phyloP scores from a whole-genome alignment of 37 sponge, comb jelly and placozoan species.

The Halisarca cf. caerulea region DNA sequence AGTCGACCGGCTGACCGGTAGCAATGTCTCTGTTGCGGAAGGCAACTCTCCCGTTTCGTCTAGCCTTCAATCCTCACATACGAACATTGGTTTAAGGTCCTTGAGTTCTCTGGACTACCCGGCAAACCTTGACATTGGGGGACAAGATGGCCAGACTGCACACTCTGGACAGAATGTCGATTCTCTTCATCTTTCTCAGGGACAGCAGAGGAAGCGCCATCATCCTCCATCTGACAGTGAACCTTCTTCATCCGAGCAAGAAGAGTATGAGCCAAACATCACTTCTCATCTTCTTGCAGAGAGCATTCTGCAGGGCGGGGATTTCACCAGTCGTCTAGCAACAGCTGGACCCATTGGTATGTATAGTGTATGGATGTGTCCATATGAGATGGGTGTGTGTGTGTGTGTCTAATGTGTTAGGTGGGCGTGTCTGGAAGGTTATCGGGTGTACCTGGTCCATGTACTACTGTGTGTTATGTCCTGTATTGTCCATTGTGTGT shows the following conservation, averaged over 20 bases:
- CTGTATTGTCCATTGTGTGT: no score
- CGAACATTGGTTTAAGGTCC: not conserved
- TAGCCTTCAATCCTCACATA: not conserved
- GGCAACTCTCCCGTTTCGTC: not conserved
- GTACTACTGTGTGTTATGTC: no score
- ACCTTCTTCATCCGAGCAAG: constrained; percentile 16
- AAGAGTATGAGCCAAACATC: constrained; percentile 44
- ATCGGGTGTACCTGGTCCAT: no score
- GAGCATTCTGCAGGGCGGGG: constrained; percentile 47
- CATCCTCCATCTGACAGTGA: not conserved
- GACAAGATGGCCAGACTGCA: not conserved
- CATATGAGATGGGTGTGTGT: no score
- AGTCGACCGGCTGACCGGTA: not conserved
- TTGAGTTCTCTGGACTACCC: not conserved
- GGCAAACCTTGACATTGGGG: no score
- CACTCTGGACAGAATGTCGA: not conserved
- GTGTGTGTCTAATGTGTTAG: no score
- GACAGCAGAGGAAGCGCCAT: not conserved
- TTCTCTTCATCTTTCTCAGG: not conserved
- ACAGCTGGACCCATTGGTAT: constrained; percentile 75
- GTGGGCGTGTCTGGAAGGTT: no score
- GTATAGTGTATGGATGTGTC: no score
- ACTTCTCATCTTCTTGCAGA: constrained; percentile 46
- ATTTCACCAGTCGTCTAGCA: constrained; percentile 71
- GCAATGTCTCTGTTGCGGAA: not conserved